Percentiles rank a stretch among this genome's conserved stretches.
phyloP scores from a whole-genome alignment of 2,888 invertebrate species.

The Mesodorylaimus sp. region DNA sequence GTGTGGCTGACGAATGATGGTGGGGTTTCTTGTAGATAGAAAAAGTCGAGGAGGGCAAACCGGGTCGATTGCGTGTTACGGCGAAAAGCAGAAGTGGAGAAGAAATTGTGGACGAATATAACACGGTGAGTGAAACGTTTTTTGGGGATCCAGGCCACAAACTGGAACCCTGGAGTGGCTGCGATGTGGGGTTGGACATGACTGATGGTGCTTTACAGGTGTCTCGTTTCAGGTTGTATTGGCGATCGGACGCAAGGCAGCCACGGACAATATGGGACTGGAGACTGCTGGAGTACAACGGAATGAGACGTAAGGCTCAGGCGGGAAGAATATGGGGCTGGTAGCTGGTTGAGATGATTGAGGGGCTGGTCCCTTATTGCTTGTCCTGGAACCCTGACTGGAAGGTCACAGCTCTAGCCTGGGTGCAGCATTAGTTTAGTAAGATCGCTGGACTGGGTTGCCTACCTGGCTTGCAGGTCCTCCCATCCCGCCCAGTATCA shows the following conservation, averaged over 20 bases:
- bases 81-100: slow-evolving; percentile 25
- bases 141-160: no score
- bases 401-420: no score
- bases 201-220: not conserved
- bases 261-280: slow-evolving; percentile 40
- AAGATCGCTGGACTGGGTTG: no score
- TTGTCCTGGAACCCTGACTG: no score
- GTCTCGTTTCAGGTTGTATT: slow-evolving; percentile 28
- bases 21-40: slow-evolving; percentile 46
- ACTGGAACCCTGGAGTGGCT: no score
- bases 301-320: slow-evolving; percentile 37
- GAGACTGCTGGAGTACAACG: slow-evolving; percentile 52
- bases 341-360: no score
- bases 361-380: no score
- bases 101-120: slow-evolving; percentile 36
- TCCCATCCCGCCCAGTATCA: no score
- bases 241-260: slow-evolving; percentile 42
- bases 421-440: no score
- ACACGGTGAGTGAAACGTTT: slow-evolving; percentile 41
- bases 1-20: no score
- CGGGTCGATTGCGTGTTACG: slow-evolving; percentile 31
- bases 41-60: slow-evolving; percentile 38
- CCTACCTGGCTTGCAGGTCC: no score
- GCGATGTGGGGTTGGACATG: not conserved
- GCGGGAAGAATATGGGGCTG: no score